Evolutionary conservation across 2,888 invertebrate genomes (phyloP), one percentile per base, ranked within the genome.

Genomic region (Schizaphis graminum): DNA sequence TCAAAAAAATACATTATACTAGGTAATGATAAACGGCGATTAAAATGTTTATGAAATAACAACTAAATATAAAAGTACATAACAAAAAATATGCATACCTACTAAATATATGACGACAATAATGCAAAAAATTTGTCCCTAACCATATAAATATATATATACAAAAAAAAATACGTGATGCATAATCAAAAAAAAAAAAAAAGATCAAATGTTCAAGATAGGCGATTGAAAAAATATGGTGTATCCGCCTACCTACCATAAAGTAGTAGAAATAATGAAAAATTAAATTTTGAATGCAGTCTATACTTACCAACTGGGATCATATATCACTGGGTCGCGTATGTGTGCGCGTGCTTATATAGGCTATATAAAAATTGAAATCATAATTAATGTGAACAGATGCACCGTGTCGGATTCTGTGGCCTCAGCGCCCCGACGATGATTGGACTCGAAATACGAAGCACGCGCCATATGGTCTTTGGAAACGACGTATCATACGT

Each of bases 361-460:
- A 67, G 91, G 49, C 41, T 41, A 10, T 41, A 84, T 56, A 49
- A 56, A 93, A 93, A 93, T 93, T 84, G 93, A 93, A 93, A 93
- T 93, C 67, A 47, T 93, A 93, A 93, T 85, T 93, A 93, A 93
- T 86, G 93, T 47, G 89, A 90, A 90, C 93, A 93, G 93, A 90
- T 90, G 93, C 85, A 86, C 93, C 89, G 93, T 61, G 93, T 86
- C 89, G 93, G 93, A 90, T 93, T 57, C 93, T 85, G 93, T 35
- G 90, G 57, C 84, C 47, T 13, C 57, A 53, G 8, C 47, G 89
- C 24, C 24, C n/a, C 77, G 47, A 35, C 56, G 89, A 61, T 85
- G 93, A 93, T 77, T 90, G 57, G 89, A 90, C 89, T 57, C 47
- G 89, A 61, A 90, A 93, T 85, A 93, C 61, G 90, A 90, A 90